phyloP scores from a whole-genome alignment of 1,140 invertebrate species.

The Hyles euphorbiae region DNA sequence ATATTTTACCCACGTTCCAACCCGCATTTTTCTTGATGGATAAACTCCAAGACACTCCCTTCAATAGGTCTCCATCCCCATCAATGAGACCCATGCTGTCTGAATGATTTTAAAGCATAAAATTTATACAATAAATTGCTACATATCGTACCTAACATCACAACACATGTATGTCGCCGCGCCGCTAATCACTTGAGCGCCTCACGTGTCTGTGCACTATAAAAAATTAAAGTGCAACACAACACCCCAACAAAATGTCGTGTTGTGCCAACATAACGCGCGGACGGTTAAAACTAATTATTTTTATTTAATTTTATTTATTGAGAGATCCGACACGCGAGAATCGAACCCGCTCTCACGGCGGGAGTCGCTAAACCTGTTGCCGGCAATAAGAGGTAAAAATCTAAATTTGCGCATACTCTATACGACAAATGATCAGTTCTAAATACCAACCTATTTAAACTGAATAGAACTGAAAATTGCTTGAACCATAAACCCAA shows the following conservation, averaged over 20 bases:
- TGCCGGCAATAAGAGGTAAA: slow-evolving; percentile 15
- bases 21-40: too few species aligned
- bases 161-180: too few species aligned
- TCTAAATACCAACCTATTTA: too few species aligned
- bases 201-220: slow-evolving; percentile 42
- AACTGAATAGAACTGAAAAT: too few species aligned
- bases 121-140: too few species aligned
- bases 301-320: slow-evolving; percentile 67
- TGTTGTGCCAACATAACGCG: slow-evolving; percentile 49
- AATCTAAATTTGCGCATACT: slow-evolving; percentile 21
- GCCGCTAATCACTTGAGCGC: slow-evolving; percentile 9
- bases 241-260: slow-evolving; percentile 48
- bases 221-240: slow-evolving; percentile 50
- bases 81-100: too few species aligned
- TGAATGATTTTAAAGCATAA: too few species aligned
- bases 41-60: too few species aligned
- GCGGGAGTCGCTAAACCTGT: slow-evolving; percentile 40
- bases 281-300: slow-evolving; percentile 49
- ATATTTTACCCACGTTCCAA: too few species aligned
- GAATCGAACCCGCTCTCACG: slow-evolving; percentile 26
- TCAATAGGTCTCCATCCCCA: too few species aligned
- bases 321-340: slow-evolving; percentile 50
- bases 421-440: not conserved
- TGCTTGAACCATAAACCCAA: too few species aligned
- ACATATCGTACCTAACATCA: too few species aligned